Evolutionary conservation across 2,888 invertebrate species (phyloP), one percentile per base, ranked within the genome.

Genomic region (Tridacna gigas): DNA sequence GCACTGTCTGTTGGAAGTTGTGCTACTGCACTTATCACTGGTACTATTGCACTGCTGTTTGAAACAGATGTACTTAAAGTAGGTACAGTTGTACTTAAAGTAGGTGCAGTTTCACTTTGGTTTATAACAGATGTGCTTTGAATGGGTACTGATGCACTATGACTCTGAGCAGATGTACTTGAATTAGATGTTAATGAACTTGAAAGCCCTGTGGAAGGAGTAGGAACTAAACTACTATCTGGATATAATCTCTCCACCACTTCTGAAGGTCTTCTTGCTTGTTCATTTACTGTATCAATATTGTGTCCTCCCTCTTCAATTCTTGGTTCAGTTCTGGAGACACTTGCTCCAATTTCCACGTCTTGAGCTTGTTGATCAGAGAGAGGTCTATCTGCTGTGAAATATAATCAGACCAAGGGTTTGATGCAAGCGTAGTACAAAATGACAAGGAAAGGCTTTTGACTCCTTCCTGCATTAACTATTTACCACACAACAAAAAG

Each of bases 61-160:
- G 65, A 28, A 26, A 65, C 65, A 65, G 25, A 65, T 65, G 65
- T 65, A n/a, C 61, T 61, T 12, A 25, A 7, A 45, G 20, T 20
- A 45, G 45, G 67, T 67, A 67, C 18, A 67, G 67, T 45, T 45
- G 67, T 65, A n/a, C 61, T 61, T 12, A 25, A 7, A 45, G 20
- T 20, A 45, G 45, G 67, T 67, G 45, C 18, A 67, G 67, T 45
- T 45, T n/a, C 37, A 67, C 67, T 45, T 37, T 37, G 18, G 45
- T 15, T 28, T n/a, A 15, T 45, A 4, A 0, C 37, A 67, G 47
- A 45, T 67, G 67, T 67, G n/a, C 45, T 67, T 67, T 15, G 45
- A 67, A 45, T 45, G n/a, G 67, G 67, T 11, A 37, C 67, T 37
- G 67, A 37, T 67, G 67, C 18, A 18, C n/a, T 67, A 7, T 37